These are phyloP conservation scores for Clytia hemisphaerica DNA, from an alignment of 30 jellyfish, hydroid and myxozoan genomes.

Conservation along the genomic window DNA sequence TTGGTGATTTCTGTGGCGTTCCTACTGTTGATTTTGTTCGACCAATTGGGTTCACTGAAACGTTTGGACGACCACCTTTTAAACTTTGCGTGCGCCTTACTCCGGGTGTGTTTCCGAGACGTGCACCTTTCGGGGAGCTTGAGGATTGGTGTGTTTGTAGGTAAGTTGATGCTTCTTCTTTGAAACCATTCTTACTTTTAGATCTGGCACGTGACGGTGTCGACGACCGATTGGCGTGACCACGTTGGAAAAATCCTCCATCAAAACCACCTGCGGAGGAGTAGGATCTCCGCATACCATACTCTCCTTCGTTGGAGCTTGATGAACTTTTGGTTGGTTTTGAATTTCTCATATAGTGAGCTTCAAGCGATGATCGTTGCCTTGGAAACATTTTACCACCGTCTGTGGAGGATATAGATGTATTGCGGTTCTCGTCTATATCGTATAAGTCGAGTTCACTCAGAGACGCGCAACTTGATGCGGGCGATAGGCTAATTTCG, in stretches of 20 bases:
- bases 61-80: neutral
- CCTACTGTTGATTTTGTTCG: neutral
- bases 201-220: too few relatives aligned
- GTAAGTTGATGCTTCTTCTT: too few relatives aligned
- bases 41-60: neutral
- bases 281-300: too few relatives aligned
- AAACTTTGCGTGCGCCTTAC: constrained; percentile 17
- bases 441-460: constrained; percentile 22
- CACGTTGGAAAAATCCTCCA: too few relatives aligned
- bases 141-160: neutral
- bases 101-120: constrained; percentile 5
- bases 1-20: too few relatives aligned
- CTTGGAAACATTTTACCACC: too few relatives aligned
- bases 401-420: too few relatives aligned
- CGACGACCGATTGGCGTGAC: too few relatives aligned
- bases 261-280: too few relatives aligned
- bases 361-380: neutral
- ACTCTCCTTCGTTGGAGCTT: too few relatives aligned
- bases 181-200: too few relatives aligned
- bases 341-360: neutral
- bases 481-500: constrained; percentile 17
- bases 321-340: too few relatives aligned
- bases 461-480: constrained; percentile 17
- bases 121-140: neutral
- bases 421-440: constrained; percentile 7